Conservation (phyloP, 2,888 invertebrate genomes). For the Ophion slaviceki region DNA sequence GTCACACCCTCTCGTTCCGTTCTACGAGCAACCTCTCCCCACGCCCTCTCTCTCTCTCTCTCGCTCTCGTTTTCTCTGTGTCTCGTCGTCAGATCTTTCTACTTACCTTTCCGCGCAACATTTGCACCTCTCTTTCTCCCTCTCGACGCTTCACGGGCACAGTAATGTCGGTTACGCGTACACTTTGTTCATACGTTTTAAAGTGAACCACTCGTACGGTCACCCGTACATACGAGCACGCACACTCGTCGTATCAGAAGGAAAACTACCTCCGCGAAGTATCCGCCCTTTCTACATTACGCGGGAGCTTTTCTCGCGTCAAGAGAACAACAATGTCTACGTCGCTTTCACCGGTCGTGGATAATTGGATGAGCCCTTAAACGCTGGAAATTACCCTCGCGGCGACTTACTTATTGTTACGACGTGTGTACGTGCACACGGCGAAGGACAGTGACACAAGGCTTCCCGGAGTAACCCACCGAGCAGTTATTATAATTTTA, state of each 20-base stretch:
- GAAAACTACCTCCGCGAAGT: slow-evolving; percentile 47
- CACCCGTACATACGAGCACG: slow-evolving; percentile 65
- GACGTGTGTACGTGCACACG: not conserved
- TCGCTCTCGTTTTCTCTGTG: not conserved
- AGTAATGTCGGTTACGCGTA: slow-evolving; percentile 28
- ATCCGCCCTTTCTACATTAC: slow-evolving; percentile 42
- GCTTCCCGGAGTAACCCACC: slow-evolving; percentile 54
- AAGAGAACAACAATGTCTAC: slow-evolving; percentile 61
- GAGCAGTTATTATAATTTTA: slow-evolving; percentile 79
- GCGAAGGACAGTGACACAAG: slow-evolving; percentile 53
- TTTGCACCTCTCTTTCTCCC: slow-evolving; percentile 34
- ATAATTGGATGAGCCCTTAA: slow-evolving; percentile 82
- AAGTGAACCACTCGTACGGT: slow-evolving; percentile 73
- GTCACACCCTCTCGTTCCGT: slow-evolving; percentile 51
- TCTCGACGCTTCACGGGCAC: slow-evolving; percentile 30
- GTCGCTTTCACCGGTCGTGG: slow-evolving; percentile 74
- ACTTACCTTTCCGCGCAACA: slow-evolving; percentile 45
- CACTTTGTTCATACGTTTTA: slow-evolving; percentile 69
- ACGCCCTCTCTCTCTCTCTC: slow-evolving; percentile 12
- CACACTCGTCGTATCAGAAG: slow-evolving; percentile 33
- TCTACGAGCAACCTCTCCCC: slow-evolving; percentile 48
- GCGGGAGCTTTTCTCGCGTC: slow-evolving; percentile 68
- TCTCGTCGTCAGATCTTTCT: slow-evolving; percentile 52
- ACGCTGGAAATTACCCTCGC: slow-evolving; percentile 80
- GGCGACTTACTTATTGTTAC: slow-evolving; percentile 77